Conservation (phyloP, 2,888 invertebrate genomes). For the Hypselothyrea guttata region DNA sequence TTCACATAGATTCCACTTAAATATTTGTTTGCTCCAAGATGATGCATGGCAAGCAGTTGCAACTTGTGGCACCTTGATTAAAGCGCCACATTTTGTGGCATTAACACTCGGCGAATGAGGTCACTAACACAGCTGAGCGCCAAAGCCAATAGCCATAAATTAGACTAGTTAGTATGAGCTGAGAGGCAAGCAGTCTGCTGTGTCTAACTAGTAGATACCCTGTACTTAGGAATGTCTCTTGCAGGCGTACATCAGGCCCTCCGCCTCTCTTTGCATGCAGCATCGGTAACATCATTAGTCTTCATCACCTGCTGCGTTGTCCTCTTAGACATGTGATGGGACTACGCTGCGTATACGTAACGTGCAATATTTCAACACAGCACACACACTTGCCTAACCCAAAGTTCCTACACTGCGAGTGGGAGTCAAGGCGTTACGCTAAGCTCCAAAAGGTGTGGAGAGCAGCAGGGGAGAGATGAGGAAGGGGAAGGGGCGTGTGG, state of each 20-base stretch:
- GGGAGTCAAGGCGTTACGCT: not conserved
- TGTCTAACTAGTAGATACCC: too few species aligned
- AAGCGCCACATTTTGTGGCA: constrained; percentile 47
- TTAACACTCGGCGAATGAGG: constrained; percentile 44
- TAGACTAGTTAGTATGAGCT: constrained; percentile 10
- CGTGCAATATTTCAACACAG: constrained; percentile 49
- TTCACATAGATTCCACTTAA: constrained; percentile 30
- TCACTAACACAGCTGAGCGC: constrained; percentile 45
- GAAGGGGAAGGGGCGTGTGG: too few species aligned
- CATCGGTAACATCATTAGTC: constrained; percentile 67
- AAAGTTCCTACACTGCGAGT: not conserved
- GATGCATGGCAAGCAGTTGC: constrained; percentile 7
- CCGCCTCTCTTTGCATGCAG: too few species aligned
- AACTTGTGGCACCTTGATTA: constrained; percentile 35
- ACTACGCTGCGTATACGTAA: constrained; percentile 59
- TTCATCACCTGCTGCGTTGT: constrained; percentile 57
- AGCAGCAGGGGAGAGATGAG: too few species aligned
- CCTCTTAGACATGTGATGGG: constrained; percentile 31
- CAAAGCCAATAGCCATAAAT: constrained; percentile 45
- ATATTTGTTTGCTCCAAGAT: not conserved
- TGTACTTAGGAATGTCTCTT: too few species aligned
- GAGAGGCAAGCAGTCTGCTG: too few species aligned
- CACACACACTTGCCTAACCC: constrained; percentile 6
- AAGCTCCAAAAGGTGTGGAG: too few species aligned
- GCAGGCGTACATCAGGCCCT: too few species aligned